phyloP scores from a whole-genome alignment of 2,797 vertebrate genomes.

The Arrhamphus sclerolepis region DNA sequence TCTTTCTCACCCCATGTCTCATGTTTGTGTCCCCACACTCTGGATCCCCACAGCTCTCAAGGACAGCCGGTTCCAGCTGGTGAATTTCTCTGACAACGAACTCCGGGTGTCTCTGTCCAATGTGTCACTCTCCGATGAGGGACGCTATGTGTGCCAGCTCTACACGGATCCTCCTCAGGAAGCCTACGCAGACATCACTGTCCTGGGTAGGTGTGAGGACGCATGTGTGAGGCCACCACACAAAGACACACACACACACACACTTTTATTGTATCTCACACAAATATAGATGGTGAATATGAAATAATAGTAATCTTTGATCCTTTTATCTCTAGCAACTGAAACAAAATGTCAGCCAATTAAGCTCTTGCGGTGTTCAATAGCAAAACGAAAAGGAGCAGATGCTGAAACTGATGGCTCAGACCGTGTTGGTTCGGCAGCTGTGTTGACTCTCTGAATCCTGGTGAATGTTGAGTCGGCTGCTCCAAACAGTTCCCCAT shows the following conservation, averaged over 20 bases:
- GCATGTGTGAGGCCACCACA: constrained; percentile 39
- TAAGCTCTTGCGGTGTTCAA: constrained; percentile 71
- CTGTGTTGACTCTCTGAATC: constrained; percentile 82
- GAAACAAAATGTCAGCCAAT: constrained; percentile 81
- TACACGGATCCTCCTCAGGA: constrained; percentile 98
- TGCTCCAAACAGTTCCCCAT: constrained; percentile 74
- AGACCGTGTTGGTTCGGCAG: constrained; percentile 73
- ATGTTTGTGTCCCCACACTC: constrained; percentile 58
- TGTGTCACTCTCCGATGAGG: constrained; percentile 97
- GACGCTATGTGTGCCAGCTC: constrained; percentile 97
- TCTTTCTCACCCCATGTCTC: constrained; percentile 49
- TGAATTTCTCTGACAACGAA: constrained; percentile 99
- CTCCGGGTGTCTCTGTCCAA: constrained; percentile 96
- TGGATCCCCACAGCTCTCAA: constrained; percentile 85
- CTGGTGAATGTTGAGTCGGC: constrained; percentile 81
- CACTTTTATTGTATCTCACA: constrained; percentile 36
- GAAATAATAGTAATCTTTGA: constrained; percentile 72
- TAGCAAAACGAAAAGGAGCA: constrained; percentile 76
- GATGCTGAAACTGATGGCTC: constrained; percentile 77
- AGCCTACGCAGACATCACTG: constrained; percentile 93
- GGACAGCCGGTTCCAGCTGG: constrained; percentile 98
- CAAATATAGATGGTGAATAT: constrained; percentile 43
- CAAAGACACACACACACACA: constrained; percentile 5
- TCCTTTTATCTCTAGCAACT: constrained; percentile 73
- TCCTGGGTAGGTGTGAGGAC: constrained; percentile 87